phyloP scores from a whole-genome alignment of 2,888 invertebrate species.

The Rotaria macrura region DNA sequence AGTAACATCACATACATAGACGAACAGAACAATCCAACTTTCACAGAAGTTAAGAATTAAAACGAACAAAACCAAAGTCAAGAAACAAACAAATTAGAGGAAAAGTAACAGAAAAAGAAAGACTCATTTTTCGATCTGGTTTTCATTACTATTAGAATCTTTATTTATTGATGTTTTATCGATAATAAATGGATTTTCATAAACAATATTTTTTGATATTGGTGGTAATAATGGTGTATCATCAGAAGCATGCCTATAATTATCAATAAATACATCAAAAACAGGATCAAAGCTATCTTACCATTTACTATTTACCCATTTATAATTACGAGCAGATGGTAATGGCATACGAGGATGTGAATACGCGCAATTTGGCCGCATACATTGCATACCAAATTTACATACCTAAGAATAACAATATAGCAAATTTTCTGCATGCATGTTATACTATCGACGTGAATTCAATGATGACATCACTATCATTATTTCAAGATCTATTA shows the following conservation, averaged over 20 bases:
- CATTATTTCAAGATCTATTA: too few relatives aligned
- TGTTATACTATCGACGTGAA: too few relatives aligned
- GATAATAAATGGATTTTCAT: background rate
- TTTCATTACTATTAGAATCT: background rate
- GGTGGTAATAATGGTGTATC: background rate
- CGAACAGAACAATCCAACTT: background rate
- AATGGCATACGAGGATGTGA: conserved; percentile 9
- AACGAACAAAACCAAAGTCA: background rate
- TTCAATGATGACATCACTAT: too few relatives aligned
- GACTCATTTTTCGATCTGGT: background rate
- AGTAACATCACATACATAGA: background rate
- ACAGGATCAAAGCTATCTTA: background rate
- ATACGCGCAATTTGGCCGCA: conserved; percentile 1
- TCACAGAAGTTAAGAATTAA: too few relatives aligned
- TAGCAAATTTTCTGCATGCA: too few relatives aligned
- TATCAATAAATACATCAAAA: background rate
- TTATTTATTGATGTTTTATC: background rate
- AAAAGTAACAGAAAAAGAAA: background rate
- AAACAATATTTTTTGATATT: background rate
- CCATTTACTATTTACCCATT: conserved; percentile 16
- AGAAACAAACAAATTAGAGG: background rate
- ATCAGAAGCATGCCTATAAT: background rate
- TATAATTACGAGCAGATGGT: background rate
- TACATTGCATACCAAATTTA: conserved; percentile 18
- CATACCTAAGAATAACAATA: background rate